Percentiles rank a stretch among this genome's conserved stretches.
Evolutionary conservation across 2,113 vertebrate genomes (phyloP).

Genomic region (Hydropotes inermis): DNA sequence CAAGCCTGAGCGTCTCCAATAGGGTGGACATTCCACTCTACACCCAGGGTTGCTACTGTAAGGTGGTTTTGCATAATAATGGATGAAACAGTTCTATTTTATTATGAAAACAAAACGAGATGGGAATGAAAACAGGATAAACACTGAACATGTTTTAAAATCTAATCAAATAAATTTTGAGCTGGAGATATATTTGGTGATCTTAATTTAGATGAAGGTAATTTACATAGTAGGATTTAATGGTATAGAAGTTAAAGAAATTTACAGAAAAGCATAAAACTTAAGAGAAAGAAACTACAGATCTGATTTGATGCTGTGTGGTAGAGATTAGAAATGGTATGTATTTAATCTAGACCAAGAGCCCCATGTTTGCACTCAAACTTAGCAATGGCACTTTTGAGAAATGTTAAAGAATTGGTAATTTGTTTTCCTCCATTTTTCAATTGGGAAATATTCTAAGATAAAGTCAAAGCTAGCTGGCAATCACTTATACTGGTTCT

Average conservation of each 20-base stretch:
- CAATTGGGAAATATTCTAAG: neutral
- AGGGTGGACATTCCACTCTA: neutral
- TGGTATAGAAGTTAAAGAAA: neutral
- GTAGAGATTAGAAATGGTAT: neutral
- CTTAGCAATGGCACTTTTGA: neutral
- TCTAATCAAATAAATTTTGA: neutral
- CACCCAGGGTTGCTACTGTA: neutral
- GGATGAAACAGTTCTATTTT: neutral
- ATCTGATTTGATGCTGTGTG: constrained; percentile 17
- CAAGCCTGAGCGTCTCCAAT: neutral
- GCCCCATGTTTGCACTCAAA: neutral
- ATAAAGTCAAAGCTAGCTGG: neutral
- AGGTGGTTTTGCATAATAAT: neutral
- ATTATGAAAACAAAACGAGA: constrained; percentile 13
- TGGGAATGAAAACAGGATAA: neutral
- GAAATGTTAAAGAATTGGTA: neutral
- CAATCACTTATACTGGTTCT: neutral
- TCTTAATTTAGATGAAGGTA: constrained; percentile 11
- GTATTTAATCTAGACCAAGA: neutral
- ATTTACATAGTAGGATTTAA: constrained; percentile 13
- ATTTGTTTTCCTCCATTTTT: neutral
- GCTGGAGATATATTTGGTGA: neutral
- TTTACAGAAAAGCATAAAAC: neutral
- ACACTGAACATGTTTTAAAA: neutral
- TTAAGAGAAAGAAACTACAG: neutral